Base-by-base conservation (phyloP, 2,113 vertebrate genomes). In the Sorex fumeus region DNA sequence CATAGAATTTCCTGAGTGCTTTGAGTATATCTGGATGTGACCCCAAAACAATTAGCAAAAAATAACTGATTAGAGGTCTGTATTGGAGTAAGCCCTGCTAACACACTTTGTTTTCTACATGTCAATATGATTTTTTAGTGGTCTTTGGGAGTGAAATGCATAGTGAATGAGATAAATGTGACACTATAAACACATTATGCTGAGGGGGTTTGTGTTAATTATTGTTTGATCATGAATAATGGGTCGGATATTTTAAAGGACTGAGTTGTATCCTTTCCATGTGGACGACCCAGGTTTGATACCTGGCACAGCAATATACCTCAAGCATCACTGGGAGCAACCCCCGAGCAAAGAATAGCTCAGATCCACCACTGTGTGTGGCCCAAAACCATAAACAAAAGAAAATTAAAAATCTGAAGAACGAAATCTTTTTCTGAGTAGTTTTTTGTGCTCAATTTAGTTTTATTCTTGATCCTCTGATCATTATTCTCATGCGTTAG, bases 141-240 rank as follows among this genome's bases (percentile, higher is more conserved):
- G 7, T 94, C 69, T 64, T 45, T 71, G 8, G 53, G 53, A 75
- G 50, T 30, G 66, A 32, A 81, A 15, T 88, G 90, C 18, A 77
- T 2, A 89, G 30, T 81, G 74, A 82, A n/a, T n/a, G 53, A 53
- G 9, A 53, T 50, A 80, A 32, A 75, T 75, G 34, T 78, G 57
- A 78, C 27, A 91, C 45, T 19, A 27, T 81, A 1, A 16, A 53
- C 53, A 53, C 15, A 53, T 53, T 60, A 21, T 23, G 18, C 21
- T 23, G 16, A 53, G 18, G 19, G 2, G 1, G 21, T 36, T 93
- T 83, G 21, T 60, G n/a, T 66, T 78, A 84, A 57, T 28, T 74
- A 34, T 11, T 96, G 7, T 72, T 75, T 90, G 81, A 60, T 84
- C 16, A 47, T 84, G 50, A 91, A 19, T 74, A n/a, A 64, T 87